Evolutionary conservation across 2,888 invertebrate genomes (phyloP).

Genomic region (Scotopteryx bipunctaria): DNA sequence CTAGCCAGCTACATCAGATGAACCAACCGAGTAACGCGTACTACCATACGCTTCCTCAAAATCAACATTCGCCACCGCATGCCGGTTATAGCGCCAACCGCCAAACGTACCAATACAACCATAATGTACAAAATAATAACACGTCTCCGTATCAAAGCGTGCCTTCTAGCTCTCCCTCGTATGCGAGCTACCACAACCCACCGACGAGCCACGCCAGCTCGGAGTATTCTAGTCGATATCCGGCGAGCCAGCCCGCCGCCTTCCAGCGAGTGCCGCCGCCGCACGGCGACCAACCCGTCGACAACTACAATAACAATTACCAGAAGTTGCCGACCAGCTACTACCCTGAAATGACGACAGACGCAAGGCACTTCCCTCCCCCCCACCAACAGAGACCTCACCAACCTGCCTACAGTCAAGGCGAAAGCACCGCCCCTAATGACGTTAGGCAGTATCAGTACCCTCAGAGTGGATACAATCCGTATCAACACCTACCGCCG

Average conservation of each 20-base stretch:
- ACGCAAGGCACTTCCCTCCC: slow-evolving; percentile 64
- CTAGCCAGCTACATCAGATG: slow-evolving; percentile 62
- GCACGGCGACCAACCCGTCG: slow-evolving; percentile 71
- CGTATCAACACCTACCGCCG: slow-evolving; percentile 86
- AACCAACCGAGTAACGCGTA: slow-evolving; percentile 70
- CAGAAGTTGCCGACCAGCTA: slow-evolving; percentile 70
- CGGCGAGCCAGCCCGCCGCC: slow-evolving; percentile 74
- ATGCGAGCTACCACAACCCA: slow-evolving; percentile 78
- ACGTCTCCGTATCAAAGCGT: slow-evolving; percentile 75
- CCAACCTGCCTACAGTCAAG: slow-evolving; percentile 70
- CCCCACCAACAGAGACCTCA: slow-evolving; percentile 65
- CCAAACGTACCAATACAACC: slow-evolving; percentile 47
- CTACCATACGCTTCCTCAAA: slow-evolving; percentile 70
- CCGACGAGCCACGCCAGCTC: slow-evolving; percentile 75
- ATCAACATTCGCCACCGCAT: slow-evolving; percentile 56
- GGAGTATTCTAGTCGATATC: slow-evolving; percentile 80
- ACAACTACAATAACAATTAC: slow-evolving; percentile 67
- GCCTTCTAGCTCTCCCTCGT: slow-evolving; percentile 74
- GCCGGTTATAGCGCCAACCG: slow-evolving; percentile 56
- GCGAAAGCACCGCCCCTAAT: slow-evolving; percentile 52
- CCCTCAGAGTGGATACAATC: slow-evolving; percentile 69
- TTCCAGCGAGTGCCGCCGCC: slow-evolving; percentile 86
- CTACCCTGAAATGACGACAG: slow-evolving; percentile 60
- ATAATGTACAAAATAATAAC: slow-evolving; percentile 45
- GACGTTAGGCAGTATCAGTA: slow-evolving; percentile 63